Conservation (phyloP, 2,888 invertebrate genomes). For the Ophraella communa region DNA sequence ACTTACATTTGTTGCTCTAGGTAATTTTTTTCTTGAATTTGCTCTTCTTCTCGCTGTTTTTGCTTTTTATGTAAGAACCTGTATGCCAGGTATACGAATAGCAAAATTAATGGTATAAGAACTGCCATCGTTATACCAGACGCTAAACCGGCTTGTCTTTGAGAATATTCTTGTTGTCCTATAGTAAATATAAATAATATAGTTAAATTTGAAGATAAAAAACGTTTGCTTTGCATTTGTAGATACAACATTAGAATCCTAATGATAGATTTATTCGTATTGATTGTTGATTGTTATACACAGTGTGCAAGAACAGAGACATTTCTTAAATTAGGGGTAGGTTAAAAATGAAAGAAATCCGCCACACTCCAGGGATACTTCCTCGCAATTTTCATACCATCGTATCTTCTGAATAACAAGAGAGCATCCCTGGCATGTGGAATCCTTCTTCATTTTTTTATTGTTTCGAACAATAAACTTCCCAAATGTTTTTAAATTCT, state of each 20-base stretch:
- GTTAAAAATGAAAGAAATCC: constrained; percentile 30
- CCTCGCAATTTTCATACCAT: constrained; percentile 46
- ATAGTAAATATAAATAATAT: constrained; percentile 14
- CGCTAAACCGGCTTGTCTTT: constrained; percentile 78
- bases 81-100: constrained; percentile 64
- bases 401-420: too few relatives aligned
- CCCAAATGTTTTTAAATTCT: constrained; percentile 8
- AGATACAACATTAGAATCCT: too few relatives aligned
- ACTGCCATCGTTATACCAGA: constrained; percentile 79
- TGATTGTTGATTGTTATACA: too few relatives aligned
- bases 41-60: constrained; percentile 47
- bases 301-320: neutral
- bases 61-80: constrained; percentile 50
- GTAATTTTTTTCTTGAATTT: constrained; percentile 37
- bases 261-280: too few relatives aligned
- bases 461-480: neutral
- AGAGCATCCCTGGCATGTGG: constrained; percentile 54
- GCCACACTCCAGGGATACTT: constrained; percentile 52
- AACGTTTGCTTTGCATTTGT: too few relatives aligned
- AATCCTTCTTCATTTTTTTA: constrained; percentile 46
- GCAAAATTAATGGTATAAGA: constrained; percentile 75
- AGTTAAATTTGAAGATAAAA: neutral
- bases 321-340: neutral
- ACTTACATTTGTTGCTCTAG: constrained; percentile 40
- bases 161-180: constrained; percentile 84